Evolutionary conservation across 2,113 vertebrate species (phyloP).

Genomic region (Erpornis zantholeuca): DNA sequence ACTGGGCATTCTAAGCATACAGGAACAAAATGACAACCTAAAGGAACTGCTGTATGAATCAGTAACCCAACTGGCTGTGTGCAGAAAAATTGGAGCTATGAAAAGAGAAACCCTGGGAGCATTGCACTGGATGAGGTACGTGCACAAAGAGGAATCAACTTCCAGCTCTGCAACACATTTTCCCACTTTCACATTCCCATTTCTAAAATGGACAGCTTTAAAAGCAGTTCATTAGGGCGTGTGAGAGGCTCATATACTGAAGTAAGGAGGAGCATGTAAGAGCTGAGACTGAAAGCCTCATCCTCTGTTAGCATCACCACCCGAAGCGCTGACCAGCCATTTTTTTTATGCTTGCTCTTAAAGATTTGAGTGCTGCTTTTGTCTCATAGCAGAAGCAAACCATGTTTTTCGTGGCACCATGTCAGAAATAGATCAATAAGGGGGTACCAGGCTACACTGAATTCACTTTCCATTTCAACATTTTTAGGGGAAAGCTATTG

Average conservation of each 20-base stretch:
- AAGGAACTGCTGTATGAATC: neutral
- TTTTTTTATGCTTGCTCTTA: neutral
- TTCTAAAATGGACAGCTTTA: neutral
- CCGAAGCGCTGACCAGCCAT: rapidly evolving
- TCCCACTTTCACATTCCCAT: neutral
- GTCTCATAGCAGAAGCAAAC: neutral
- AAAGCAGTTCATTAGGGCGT: neutral
- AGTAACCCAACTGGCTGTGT: neutral
- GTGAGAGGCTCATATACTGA: neutral
- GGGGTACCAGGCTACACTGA: neutral
- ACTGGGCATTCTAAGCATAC: neutral
- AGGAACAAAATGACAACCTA: neutral
- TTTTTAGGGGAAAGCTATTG: neutral
- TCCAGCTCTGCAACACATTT: neutral
- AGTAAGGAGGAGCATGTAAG: neutral
- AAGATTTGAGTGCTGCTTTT: neutral
- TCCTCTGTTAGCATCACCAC: neutral
- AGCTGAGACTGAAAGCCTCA: neutral
- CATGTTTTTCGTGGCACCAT: neutral
- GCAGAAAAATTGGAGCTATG: neutral
- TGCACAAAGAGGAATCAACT: neutral
- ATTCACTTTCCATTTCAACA: neutral
- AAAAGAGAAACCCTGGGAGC: neutral
- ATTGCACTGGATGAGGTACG: neutral
- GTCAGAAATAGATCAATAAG: neutral